Percentiles rank a stretch among this genome's conserved stretches.
Conservation (phyloP, 2,888 invertebrate species). For the Phaedon cochleariae region DNA sequence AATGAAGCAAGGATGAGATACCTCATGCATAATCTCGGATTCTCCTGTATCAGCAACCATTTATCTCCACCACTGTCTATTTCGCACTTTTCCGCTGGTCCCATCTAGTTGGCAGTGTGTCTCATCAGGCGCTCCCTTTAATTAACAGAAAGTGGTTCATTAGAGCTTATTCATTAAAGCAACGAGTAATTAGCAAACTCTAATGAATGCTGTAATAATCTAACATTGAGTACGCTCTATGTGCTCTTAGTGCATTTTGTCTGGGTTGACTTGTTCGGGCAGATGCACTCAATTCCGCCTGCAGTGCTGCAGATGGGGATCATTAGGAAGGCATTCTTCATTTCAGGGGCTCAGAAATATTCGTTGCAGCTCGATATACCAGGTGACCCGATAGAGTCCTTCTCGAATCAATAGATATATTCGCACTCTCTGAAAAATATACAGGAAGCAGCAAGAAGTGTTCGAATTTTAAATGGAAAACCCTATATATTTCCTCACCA, state of each 20-base stretch:
- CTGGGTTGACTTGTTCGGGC: slow-evolving; percentile 42
- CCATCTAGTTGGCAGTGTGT: slow-evolving; percentile 59
- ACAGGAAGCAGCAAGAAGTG: no score
- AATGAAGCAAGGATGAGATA: no score
- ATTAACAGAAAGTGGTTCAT: slow-evolving; percentile 92
- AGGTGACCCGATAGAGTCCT: no score
- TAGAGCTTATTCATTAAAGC: slow-evolving; percentile 91
- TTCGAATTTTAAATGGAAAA: no score
- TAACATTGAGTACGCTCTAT: slow-evolving; percentile 63
- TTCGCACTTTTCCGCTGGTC: slow-evolving; percentile 56
- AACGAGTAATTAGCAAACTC: slow-evolving; percentile 90
- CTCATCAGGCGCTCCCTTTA: slow-evolving; percentile 69
- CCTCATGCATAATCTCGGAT: no score
- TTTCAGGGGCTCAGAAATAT: no score
- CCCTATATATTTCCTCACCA: no score
- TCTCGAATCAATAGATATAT: no score
- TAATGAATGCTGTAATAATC: slow-evolving; percentile 85
- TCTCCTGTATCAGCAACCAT: no score
- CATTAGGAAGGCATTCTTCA: neutral
- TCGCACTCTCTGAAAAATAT: no score
- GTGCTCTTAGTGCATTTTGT: slow-evolving; percentile 55
- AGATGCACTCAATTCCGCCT: slow-evolving; percentile 32
- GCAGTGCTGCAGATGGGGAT: neutral
- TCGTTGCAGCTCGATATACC: no score
- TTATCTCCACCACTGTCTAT: slow-evolving; percentile 35